Base-by-base conservation (phyloP, 2,797 vertebrate species). In the Leuciscus waleckii region DNA sequence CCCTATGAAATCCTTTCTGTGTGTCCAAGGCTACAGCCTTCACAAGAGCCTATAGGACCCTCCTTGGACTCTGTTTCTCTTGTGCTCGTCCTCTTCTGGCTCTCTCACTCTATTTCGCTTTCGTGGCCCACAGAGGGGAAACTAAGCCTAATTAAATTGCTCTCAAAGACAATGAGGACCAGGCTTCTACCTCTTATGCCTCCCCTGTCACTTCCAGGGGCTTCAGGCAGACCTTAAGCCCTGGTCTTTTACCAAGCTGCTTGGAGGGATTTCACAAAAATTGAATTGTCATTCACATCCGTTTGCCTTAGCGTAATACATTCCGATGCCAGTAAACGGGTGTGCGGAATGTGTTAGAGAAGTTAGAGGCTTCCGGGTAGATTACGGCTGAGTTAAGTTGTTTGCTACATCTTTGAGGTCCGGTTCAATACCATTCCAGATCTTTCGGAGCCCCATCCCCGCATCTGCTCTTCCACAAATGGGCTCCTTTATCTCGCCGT, bases 1-100 rank as follows among this genome's bases (percentile, higher is more conserved):
- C 97, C 96, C 95, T 95, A 95, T 96, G 95, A 97, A 97, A 97
- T 96, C 96, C 95, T 95, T 92, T 95, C 94, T 93, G 92, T 91
- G 93, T 89, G 90, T 95, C 95, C 96, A 95, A 95, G 93, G 93
- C 96, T 2, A 83, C 89, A 93, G 92, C 94, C 94, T 95, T 93
- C 80, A 89, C 90, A 93, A 91, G 90, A 94, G 94, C 75, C 74
- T 75, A 82, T 63, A 89, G 81, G 54, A 87, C 73, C 43, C 89
- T 93, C 89, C 90, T 88, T 89, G 93, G 92, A 89, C 92, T 93
- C 93, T 89, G 87, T 88, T 89, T 88, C 87, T 10, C 85, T 88
- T 82, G 83, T 16, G 0, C 94, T 92, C 93, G 91, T 93, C 92
- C 91, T 92, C 85, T 74, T 93, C 90, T 90, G 85, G 88, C 92